A percentile compares a stretch with the other conserved stretches of the same genome.
Evolutionary conservation across 2,797 vertebrate genomes (phyloP).

Genomic region (Limosa lapponica): DNA sequence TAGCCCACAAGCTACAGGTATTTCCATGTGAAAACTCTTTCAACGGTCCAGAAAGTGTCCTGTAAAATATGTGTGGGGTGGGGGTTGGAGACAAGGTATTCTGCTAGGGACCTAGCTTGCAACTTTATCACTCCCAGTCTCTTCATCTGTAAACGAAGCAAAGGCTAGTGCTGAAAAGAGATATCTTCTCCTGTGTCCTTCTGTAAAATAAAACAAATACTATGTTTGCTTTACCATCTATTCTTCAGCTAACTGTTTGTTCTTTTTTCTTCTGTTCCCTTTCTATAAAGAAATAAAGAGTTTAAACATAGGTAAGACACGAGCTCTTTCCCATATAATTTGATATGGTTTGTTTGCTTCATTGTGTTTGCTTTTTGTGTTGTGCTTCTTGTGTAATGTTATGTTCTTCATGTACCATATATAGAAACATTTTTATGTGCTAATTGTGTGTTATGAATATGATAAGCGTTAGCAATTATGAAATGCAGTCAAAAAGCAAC

Average conservation of each 20-base stretch:
- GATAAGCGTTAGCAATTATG: conserved; percentile 80
- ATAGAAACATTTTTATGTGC: conserved; percentile 80
- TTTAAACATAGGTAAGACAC: conserved; percentile 98
- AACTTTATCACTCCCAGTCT: not conserved
- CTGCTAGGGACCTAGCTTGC: not conserved
- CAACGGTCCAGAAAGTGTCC: not conserved
- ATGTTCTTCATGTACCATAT: conserved; percentile 80
- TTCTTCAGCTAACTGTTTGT: conserved; percentile 84
- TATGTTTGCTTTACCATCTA: conserved; percentile 79
- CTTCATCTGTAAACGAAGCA: conserved; percentile 37
- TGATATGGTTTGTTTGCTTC: conserved; percentile 78
- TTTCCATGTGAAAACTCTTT: not conserved
- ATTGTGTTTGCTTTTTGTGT: conserved; percentile 81
- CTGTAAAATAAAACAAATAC: conserved; percentile 76
- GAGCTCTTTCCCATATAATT: conserved; percentile 79
- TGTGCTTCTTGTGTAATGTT: conserved; percentile 78
- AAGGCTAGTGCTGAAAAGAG: conserved; percentile 54
- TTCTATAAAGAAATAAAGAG: conserved; percentile 97
- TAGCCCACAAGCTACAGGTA: not conserved
- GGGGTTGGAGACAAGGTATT: not conserved
- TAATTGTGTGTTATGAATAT: conserved; percentile 83
- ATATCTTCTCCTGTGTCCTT: conserved; percentile 55
- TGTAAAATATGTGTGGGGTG: not conserved
- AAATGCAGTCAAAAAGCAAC: conserved; percentile 81
- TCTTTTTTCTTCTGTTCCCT: conserved; percentile 82